These are phyloP conservation scores for Taenaris catops DNA, from an alignment of 2,888 invertebrate genomes.

Conservation along the genomic window DNA sequence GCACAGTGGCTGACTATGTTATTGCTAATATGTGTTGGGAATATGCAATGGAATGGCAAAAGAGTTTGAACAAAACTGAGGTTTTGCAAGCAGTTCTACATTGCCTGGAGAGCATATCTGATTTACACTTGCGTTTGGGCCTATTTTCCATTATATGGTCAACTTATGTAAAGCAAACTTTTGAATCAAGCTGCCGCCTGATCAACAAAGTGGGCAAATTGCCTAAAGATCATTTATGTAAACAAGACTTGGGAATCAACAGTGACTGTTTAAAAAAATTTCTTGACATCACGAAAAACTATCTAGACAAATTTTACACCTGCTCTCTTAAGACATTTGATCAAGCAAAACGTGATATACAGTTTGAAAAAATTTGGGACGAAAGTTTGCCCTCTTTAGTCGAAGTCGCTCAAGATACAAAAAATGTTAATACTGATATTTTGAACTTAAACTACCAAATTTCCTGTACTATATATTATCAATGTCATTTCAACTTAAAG, in stretches of 20 bases:
- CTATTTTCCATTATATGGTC: slow-evolving; percentile 93
- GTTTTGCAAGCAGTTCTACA: slow-evolving; percentile 85
- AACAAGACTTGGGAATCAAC: slow-evolving; percentile 87
- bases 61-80: slow-evolving; percentile 82
- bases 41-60: slow-evolving; percentile 92
- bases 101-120: slow-evolving; percentile 84
- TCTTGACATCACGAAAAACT: slow-evolving; percentile 61
- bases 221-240: slow-evolving; percentile 91
- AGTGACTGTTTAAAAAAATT: slow-evolving; percentile 80
- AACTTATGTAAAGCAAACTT: slow-evolving; percentile 89
- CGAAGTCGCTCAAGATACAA: slow-evolving; percentile 88
- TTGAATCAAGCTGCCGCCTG: slow-evolving; percentile 87
- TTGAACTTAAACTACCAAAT: slow-evolving; percentile 91
- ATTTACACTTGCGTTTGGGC: slow-evolving; percentile 85
- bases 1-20: slow-evolving; percentile 88
- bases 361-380: slow-evolving; percentile 84
- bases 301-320: slow-evolving; percentile 63
- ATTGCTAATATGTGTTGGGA: slow-evolving; percentile 96
- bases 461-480: slow-evolving; percentile 86
- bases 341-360: slow-evolving; percentile 57
- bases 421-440: slow-evolving; percentile 86
- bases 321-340: slow-evolving; percentile 55
- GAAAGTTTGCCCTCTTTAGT: slow-evolving; percentile 84
- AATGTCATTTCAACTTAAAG: slow-evolving; percentile 88
- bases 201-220: slow-evolving; percentile 90